These are phyloP conservation scores for Drosophila parabipectinata DNA, from an alignment of 1,140 invertebrate genomes.

Conservation along the genomic window DNA sequence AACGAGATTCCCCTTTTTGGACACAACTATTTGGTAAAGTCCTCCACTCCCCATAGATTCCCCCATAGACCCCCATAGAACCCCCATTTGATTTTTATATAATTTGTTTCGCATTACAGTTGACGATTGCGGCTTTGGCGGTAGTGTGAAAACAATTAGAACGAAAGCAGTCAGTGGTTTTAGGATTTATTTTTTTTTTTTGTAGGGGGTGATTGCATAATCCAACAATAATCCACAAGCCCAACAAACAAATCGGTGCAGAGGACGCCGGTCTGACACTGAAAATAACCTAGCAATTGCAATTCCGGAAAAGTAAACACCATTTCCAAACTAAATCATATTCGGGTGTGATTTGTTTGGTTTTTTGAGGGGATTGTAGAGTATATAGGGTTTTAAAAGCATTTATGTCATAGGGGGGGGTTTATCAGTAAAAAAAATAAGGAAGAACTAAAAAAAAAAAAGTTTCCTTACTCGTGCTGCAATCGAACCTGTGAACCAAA, in stretches of 20 bases:
- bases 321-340: not conserved
- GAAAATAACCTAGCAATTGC: not conserved
- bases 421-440: no score
- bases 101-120: slow-evolving; percentile 69
- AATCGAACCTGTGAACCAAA: no score
- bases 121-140: slow-evolving; percentile 69
- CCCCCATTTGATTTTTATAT: slow-evolving; percentile 47
- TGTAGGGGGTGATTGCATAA: slow-evolving; percentile 31
- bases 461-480: no score
- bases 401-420: not conserved
- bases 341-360: not conserved
- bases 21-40: slow-evolving; percentile 11
- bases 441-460: no score
- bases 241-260: no score
- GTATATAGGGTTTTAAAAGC: not conserved
- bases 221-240: not conserved
- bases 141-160: slow-evolving; percentile 76
- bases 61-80: not conserved
- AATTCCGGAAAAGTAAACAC: not conserved
- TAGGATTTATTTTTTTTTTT: not conserved
- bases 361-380: not conserved
- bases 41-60: not conserved
- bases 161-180: slow-evolving; percentile 29
- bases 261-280: not conserved
- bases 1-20: slow-evolving; percentile 31